Evolutionary conservation across 1,140 invertebrate species (phyloP).

Genomic region (Colletes latitarsis): DNA sequence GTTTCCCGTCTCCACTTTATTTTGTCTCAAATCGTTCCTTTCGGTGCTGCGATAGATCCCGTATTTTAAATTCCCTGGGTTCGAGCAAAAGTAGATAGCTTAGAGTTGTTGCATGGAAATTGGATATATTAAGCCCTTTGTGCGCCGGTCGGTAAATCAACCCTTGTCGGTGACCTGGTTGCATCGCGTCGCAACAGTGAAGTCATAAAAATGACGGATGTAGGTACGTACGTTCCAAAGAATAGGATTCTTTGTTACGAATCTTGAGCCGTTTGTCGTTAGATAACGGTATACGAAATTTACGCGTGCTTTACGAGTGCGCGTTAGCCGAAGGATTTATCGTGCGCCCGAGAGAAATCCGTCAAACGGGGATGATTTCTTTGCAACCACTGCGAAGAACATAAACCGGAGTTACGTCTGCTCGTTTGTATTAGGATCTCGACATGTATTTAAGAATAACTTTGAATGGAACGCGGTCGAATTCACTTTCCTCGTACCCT

Average conservation of each 20-base stretch:
- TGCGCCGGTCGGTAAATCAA: constrained; percentile 5
- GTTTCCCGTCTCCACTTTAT: background rate
- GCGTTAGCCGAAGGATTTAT: background rate
- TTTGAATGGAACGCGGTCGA: background rate
- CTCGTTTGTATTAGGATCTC: too few relatives aligned
- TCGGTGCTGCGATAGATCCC: background rate
- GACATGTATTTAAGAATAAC: too few relatives aligned
- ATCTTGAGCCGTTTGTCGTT: background rate
- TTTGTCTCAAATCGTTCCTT: background rate
- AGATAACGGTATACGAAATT: background rate
- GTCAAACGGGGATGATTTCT: too few relatives aligned
- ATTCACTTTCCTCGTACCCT: background rate
- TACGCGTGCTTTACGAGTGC: background rate
- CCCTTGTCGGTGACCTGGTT: background rate
- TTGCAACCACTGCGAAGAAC: too few relatives aligned
- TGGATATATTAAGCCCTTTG: constrained; percentile 19
- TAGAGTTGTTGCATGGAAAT: constrained; percentile 14
- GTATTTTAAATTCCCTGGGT: background rate
- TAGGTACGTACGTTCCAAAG: background rate
- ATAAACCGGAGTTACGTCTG: too few relatives aligned
- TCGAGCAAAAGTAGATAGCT: background rate
- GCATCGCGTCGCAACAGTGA: background rate
- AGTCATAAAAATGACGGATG: constrained; percentile 2
- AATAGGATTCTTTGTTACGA: background rate
- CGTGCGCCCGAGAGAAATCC: too few relatives aligned